Evolutionary conservation across 2,113 vertebrate genomes (phyloP).

Genomic region (Acrocephalus kingi): DNA sequence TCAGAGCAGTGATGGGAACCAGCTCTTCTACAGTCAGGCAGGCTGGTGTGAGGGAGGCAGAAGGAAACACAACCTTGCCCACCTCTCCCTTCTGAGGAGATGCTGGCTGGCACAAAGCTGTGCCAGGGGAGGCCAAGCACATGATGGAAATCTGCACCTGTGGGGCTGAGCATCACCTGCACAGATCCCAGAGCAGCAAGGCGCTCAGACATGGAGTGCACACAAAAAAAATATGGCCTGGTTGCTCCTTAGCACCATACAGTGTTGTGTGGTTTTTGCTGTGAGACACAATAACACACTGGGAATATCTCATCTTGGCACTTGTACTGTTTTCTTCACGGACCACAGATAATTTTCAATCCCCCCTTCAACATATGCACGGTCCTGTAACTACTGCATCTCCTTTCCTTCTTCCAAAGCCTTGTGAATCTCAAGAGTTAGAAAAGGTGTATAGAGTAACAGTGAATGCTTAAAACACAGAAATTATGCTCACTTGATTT

Average conservation of each 20-base stretch:
- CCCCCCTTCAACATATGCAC: background rate
- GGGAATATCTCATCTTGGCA: background rate
- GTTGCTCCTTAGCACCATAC: background rate
- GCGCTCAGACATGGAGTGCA: background rate
- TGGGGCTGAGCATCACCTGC: rapidly evolving
- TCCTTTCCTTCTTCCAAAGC: background rate
- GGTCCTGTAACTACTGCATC: background rate
- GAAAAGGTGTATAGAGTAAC: background rate
- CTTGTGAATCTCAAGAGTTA: background rate
- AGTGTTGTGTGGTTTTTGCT: background rate
- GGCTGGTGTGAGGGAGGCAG: background rate
- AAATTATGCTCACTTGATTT: background rate
- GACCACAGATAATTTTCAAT: background rate
- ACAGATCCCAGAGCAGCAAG: rapidly evolving
- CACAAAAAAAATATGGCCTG: background rate
- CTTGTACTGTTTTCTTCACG: background rate
- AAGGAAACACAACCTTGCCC: background rate
- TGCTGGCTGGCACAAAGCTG: background rate
- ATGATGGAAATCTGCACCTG: rapidly evolving
- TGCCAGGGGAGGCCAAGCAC: rapidly evolving
- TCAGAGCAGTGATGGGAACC: background rate
- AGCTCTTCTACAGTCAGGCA: background rate
- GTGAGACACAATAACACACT: background rate
- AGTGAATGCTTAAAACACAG: background rate
- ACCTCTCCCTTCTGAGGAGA: background rate